Evolutionary conservation across 1,140 invertebrate species (phyloP).

Genomic region (Bathynomus jamesi): DNA sequence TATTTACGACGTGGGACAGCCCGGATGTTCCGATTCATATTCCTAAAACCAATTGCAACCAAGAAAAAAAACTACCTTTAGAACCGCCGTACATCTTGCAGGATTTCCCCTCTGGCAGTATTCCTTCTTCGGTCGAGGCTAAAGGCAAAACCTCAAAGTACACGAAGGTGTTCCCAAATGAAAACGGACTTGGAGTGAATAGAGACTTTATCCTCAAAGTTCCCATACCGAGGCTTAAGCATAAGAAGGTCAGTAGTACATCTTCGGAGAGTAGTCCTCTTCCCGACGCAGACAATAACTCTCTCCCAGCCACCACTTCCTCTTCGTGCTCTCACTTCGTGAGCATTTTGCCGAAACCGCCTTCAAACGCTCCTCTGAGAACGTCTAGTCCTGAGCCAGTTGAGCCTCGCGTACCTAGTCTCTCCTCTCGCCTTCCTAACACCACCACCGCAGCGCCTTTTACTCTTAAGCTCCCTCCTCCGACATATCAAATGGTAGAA

Average conservation of each 20-base stretch:
- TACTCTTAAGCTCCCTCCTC: background rate
- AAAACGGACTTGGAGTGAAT: constrained; percentile 19
- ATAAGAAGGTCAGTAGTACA: background rate
- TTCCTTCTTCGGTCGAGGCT: too few species aligned
- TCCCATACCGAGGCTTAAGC: constrained; percentile 24
- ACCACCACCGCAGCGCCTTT: too few species aligned
- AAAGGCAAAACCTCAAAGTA: too few species aligned
- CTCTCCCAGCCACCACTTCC: background rate
- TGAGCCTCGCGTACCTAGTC: too few species aligned
- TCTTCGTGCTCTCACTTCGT: background rate
- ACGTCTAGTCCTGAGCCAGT: background rate
- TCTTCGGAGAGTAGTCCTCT: background rate
- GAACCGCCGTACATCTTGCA: too few species aligned
- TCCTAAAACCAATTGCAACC: too few species aligned
- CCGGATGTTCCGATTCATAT: constrained; percentile 6
- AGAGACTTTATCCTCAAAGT: constrained; percentile 27
- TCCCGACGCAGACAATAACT: background rate
- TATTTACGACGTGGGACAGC: constrained; percentile 25
- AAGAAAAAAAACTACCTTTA: too few species aligned
- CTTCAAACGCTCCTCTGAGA: background rate
- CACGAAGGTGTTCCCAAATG: constrained; percentile 6
- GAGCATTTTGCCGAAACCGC: background rate
- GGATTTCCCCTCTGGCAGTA: too few species aligned
- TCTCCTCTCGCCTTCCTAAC: too few species aligned
- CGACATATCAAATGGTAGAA: background rate